Conservation (phyloP, 2,888 invertebrate species). For the Heliothis peltigera region DNA sequence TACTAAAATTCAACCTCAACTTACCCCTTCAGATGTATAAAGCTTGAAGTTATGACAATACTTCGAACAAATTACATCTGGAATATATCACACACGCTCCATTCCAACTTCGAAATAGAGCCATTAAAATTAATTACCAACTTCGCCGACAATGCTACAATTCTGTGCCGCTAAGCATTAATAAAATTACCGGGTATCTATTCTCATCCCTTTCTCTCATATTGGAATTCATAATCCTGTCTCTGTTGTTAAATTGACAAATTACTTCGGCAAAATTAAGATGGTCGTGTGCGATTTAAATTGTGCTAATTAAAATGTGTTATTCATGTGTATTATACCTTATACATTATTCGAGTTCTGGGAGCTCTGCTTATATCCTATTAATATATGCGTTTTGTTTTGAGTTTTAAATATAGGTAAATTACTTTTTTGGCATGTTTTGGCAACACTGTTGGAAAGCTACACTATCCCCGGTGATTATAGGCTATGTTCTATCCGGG, state of each 20-base stretch:
- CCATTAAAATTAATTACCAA: constrained; percentile 20
- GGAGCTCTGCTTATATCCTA: too few species aligned
- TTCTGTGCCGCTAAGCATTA: constrained; percentile 1
- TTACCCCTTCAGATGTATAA: too few species aligned
- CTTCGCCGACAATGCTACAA: constrained; percentile 6
- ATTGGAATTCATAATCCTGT: background rate
- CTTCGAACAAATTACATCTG: background rate
- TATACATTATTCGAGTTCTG: too few species aligned
- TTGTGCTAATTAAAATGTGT: too few species aligned
- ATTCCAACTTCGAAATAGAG: background rate
- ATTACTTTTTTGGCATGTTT: too few species aligned
- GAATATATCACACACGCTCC: background rate
- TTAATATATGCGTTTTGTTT: too few species aligned
- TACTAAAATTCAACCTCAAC: too few species aligned
- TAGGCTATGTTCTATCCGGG: too few species aligned
- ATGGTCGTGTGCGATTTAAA: background rate
- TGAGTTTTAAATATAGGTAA: too few species aligned
- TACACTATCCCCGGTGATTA: too few species aligned
- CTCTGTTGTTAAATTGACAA: background rate
- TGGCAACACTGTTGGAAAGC: too few species aligned
- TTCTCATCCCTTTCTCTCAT: constrained; percentile 10
- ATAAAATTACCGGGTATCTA: background rate
- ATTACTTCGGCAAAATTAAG: background rate
- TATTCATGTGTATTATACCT: background rate
- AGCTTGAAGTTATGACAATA: too few species aligned